Evolutionary conservation across 2,888 invertebrate genomes (phyloP).

Genomic region (Athrips mouffetella): DNA sequence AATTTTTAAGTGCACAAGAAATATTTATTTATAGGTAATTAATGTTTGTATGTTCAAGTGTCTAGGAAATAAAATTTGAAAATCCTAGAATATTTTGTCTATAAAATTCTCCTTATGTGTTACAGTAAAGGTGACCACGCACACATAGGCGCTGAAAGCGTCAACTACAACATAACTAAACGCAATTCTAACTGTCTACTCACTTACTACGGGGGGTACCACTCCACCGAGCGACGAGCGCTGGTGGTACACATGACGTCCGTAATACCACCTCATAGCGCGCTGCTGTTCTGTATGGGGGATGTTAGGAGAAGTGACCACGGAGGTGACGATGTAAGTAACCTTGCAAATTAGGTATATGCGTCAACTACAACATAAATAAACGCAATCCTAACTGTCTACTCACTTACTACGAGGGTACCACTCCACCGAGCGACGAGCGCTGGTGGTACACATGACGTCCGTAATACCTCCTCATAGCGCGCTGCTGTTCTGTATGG

Average conservation of each 20-base stretch:
- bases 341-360: too few species aligned
- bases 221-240: constrained; percentile 74
- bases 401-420: constrained; percentile 75
- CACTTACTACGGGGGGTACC: constrained; percentile 76
- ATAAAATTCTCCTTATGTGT: constrained; percentile 1
- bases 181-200: constrained; percentile 56
- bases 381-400: constrained; percentile 48
- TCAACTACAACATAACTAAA: constrained; percentile 73
- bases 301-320: constrained; percentile 36
- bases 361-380: constrained; percentile 78
- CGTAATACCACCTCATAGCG: constrained; percentile 77
- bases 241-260: constrained; percentile 78
- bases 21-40: too few species aligned
- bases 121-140: constrained; percentile 76
- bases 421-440: constrained; percentile 74
- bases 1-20: too few species aligned
- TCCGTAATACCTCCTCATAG: constrained; percentile 79
- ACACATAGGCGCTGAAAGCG: constrained; percentile 80
- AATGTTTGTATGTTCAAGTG: too few species aligned
- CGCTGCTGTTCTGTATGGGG: constrained; percentile 73
- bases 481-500: constrained; percentile 74
- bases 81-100: too few species aligned
- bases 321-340: too few species aligned
- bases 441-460: constrained; percentile 76
- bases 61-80: too few species aligned